A percentile compares a stretch with the other conserved stretches of the same genome.
These are phyloP conservation scores for Threskiornis aethiopicus DNA, from an alignment of 2,797 vertebrate genomes.

Conservation along the genomic window DNA sequence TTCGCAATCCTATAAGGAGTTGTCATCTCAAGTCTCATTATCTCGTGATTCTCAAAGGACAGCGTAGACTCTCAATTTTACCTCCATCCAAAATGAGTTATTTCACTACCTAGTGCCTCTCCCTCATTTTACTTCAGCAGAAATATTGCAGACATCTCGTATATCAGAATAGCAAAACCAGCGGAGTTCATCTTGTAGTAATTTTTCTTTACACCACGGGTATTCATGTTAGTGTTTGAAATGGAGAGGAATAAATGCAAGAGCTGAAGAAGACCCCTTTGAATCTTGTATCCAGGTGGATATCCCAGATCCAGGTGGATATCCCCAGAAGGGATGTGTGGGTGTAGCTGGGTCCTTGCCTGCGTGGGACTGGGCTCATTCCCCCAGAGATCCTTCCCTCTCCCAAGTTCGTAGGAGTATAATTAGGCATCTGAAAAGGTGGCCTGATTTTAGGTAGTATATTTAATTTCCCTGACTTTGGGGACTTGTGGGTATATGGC, in stretches of 20 bases:
- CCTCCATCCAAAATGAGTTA: neutral
- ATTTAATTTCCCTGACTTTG: neutral
- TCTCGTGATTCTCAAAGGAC: neutral
- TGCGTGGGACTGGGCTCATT: rapidly evolving
- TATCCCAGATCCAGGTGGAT: too few species aligned
- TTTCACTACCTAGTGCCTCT: neutral
- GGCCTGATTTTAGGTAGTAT: neutral
- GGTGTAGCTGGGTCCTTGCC: neutral
- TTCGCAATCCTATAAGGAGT: neutral
- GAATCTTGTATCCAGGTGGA: neutral
- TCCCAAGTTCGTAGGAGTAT: neutral
- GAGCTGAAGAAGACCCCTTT: neutral
- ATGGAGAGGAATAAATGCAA: neutral
- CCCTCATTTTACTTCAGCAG: neutral
- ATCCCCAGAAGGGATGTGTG: neutral
- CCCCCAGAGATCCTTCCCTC: neutral
- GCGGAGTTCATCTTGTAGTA: neutral
- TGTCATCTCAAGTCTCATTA: neutral
- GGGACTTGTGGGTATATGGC: neutral
- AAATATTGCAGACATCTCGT: neutral
- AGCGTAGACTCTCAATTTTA: neutral
- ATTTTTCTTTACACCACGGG: neutral
- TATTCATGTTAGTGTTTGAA: neutral
- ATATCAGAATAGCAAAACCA: rapidly evolving
- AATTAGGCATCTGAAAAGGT: neutral